phyloP scores from a whole-genome alignment of 2,888 invertebrate genomes.

The Dicranocentrus wangi region DNA sequence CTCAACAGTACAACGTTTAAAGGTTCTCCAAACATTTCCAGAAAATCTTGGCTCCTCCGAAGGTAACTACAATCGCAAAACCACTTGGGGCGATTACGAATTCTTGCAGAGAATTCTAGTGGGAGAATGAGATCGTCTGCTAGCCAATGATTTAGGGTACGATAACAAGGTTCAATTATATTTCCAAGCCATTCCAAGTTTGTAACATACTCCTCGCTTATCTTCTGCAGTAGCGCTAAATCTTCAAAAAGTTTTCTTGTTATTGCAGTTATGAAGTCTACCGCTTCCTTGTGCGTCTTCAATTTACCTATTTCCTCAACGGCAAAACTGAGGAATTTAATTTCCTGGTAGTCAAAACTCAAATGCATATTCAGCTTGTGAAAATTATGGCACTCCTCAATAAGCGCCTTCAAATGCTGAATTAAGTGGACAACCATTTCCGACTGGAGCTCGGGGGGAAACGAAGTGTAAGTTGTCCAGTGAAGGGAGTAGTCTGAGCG shows the following conservation, averaged over 20 bases:
- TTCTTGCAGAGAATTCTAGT: constrained; percentile 33
- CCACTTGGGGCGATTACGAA: neutral
- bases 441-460: constrained; percentile 40
- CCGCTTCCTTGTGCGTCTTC: constrained; percentile 31
- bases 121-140: constrained; percentile 38
- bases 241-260: constrained; percentile 60
- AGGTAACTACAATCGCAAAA: constrained; percentile 21
- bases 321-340: constrained; percentile 56
- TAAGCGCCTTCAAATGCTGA: constrained; percentile 54
- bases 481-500: constrained; percentile 61
- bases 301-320: constrained; percentile 45
- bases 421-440: constrained; percentile 56
- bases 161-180: constrained; percentile 55
- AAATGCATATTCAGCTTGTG: constrained; percentile 48
- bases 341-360: constrained; percentile 62
- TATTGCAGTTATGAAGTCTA: constrained; percentile 41
- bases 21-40: constrained; percentile 52
- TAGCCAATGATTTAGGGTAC: constrained; percentile 38
- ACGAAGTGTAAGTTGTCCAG: constrained; percentile 50
- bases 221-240: constrained; percentile 35
- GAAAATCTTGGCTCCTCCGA: constrained; percentile 22
- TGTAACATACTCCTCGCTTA: constrained; percentile 37
- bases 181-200: constrained; percentile 41
- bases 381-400: constrained; percentile 51
- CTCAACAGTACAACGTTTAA: constrained; percentile 54